Conservation (phyloP, 2,888 invertebrate genomes). For the Holacanthella duospinosa region DNA sequence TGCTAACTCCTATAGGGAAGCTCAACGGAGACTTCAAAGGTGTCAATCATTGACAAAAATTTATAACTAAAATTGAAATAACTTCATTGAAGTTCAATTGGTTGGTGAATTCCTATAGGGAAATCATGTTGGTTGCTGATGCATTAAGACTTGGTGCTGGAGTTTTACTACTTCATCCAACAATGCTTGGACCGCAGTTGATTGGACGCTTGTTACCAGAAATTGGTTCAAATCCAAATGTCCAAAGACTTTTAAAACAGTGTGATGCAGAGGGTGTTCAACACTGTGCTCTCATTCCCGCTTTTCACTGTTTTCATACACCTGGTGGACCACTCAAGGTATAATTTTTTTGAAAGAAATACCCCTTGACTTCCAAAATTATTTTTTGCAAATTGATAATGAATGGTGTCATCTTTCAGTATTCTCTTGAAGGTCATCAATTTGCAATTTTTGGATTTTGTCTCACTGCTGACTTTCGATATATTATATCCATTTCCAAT, state of each 20-base stretch:
- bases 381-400: no score
- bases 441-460: constrained; percentile 92
- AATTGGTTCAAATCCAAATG: constrained; percentile 67
- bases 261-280: constrained; percentile 81
- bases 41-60: background rate
- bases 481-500: constrained; percentile 92
- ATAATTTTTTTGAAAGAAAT: no score
- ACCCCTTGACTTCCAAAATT: no score
- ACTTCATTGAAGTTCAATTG: no score
- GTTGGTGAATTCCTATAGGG: no score
- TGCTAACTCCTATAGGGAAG: constrained; percentile 9
- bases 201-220: constrained; percentile 86
- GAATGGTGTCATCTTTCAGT: no score
- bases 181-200: constrained; percentile 91
- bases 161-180: constrained; percentile 77
- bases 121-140: constrained; percentile 84
- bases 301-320: constrained; percentile 92
- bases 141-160: constrained; percentile 88
- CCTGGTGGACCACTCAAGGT: constrained; percentile 97
- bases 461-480: constrained; percentile 76
- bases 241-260: constrained; percentile 75
- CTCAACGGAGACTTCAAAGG: constrained; percentile 10
- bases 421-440: constrained; percentile 93
- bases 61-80: background rate
- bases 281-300: constrained; percentile 80